These are phyloP conservation scores for Vulpes vulpes DNA, from an alignment of 2,113 vertebrate genomes.

Conservation along the genomic window DNA sequence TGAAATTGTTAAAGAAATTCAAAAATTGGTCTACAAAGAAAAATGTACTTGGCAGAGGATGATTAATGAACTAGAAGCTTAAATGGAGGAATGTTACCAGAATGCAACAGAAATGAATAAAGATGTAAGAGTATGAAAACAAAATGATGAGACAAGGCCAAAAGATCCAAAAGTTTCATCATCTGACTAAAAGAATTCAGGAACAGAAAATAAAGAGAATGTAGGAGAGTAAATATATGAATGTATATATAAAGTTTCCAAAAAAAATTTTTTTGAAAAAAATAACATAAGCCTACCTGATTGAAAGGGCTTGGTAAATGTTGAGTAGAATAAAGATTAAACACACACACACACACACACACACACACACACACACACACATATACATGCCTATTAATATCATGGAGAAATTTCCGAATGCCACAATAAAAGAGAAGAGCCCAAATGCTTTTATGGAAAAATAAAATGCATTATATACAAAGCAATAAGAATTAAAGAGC, in stretches of 20 bases:
- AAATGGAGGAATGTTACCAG: background rate
- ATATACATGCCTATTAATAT: background rate
- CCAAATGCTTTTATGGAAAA: background rate
- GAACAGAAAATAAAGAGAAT: constrained; percentile 44
- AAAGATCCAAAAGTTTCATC: background rate
- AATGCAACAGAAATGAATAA: constrained; percentile 43
- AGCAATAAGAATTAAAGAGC: background rate
- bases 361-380: background rate
- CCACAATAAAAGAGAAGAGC: background rate
- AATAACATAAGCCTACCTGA: background rate
- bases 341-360: background rate
- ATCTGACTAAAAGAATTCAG: constrained; percentile 13
- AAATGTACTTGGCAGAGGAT: background rate
- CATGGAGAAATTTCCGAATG: background rate
- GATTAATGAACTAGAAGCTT: background rate
- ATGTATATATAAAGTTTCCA: background rate
- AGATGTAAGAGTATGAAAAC: background rate
- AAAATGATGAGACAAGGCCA: background rate
- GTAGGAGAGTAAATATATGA: background rate
- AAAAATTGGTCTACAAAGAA: constrained; percentile 4
- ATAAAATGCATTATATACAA: background rate
- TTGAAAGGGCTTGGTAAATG: background rate
- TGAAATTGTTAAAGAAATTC: background rate
- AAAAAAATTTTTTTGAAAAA: background rate
- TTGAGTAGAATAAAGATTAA: background rate